These are phyloP conservation scores for Parotia lawesii DNA, from an alignment of 2,113 vertebrate genomes.

Conservation along the genomic window DNA sequence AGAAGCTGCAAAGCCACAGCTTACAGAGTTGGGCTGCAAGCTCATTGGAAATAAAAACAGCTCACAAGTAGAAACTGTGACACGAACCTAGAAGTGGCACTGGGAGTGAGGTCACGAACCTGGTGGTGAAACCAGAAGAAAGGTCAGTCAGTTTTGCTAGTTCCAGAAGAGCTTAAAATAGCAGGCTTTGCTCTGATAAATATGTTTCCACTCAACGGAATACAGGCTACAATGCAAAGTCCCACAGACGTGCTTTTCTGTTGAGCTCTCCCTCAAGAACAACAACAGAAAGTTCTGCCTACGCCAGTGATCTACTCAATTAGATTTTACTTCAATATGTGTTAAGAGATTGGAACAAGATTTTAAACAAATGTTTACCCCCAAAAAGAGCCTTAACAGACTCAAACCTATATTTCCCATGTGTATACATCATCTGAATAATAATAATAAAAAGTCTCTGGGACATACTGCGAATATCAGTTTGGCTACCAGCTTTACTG, in stretches of 20 bases:
- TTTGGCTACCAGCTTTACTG: conserved; percentile 9
- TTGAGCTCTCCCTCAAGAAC: conserved; percentile 38
- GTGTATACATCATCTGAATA: not conserved
- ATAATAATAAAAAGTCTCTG: not conserved
- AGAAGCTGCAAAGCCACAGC: not conserved
- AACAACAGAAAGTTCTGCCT: not conserved
- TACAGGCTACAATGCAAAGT: not conserved
- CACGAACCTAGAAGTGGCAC: not conserved
- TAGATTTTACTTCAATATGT: conserved; percentile 44
- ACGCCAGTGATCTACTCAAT: conserved; percentile 21
- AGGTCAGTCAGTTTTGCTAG: not conserved
- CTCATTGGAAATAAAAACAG: not conserved
- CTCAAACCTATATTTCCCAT: not conserved
- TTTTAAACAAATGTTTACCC: conserved; percentile 21
- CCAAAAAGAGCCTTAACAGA: not conserved
- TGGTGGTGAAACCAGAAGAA: not conserved
- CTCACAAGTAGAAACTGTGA: not conserved
- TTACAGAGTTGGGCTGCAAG: not conserved
- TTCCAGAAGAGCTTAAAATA: not conserved
- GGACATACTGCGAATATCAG: not conserved
- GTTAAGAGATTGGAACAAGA: conserved; percentile 53
- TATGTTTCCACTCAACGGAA: conserved; percentile 21
- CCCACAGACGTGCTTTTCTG: not conserved
- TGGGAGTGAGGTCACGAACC: not conserved
- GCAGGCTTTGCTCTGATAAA: not conserved